Conservation (phyloP, 2,113 vertebrate species). For the Stictonetta naevosa region DNA sequence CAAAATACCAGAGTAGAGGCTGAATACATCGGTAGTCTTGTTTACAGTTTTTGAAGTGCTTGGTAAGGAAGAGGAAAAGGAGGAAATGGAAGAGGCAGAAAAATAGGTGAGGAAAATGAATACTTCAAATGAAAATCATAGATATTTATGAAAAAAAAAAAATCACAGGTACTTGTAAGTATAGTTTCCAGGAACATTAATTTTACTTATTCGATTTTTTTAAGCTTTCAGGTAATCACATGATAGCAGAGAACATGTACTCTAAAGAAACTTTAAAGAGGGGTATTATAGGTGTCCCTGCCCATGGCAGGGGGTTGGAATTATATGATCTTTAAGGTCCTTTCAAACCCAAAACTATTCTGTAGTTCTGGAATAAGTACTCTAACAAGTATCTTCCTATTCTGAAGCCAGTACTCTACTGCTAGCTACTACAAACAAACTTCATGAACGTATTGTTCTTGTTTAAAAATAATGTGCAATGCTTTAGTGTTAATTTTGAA, state of each 20-base stretch:
- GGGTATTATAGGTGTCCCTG: neutral
- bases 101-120: neutral
- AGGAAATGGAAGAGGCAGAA: neutral
- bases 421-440: neutral
- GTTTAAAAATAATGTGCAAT: neutral
- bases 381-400: neutral
- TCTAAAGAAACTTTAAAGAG: neutral
- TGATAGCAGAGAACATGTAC: neutral
- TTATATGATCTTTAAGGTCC: no score
- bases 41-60: neutral
- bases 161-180: neutral
- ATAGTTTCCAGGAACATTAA: neutral
- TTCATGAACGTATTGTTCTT: neutral
- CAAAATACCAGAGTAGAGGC: neutral
- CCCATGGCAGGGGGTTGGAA: no score
- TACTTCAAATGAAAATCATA: neutral
- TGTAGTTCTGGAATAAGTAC: neutral
- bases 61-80: neutral
- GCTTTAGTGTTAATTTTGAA: neutral
- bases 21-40: neutral
- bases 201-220: neutral
- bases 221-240: neutral
- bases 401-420: neutral
- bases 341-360: no score
- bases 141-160: neutral